These are phyloP conservation scores for Sycophila texana DNA, from an alignment of 2,888 invertebrate species.

Conservation along the genomic window DNA sequence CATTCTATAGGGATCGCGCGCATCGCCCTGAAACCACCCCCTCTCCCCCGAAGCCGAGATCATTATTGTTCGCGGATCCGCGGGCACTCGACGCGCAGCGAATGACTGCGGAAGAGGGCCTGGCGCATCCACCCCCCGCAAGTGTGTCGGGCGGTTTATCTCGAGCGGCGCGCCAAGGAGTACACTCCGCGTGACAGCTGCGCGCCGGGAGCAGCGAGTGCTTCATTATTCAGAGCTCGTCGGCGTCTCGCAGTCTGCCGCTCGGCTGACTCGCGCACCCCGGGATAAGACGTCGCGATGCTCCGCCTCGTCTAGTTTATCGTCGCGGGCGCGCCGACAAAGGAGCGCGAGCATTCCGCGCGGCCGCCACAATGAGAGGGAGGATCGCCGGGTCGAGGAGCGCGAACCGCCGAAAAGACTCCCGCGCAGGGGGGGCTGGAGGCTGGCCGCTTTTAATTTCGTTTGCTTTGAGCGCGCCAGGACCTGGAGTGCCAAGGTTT, in stretches of 20 bases:
- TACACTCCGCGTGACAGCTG: not conserved
- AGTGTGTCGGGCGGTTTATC: constrained; percentile 18
- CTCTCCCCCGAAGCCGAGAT: not conserved
- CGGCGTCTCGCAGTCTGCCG: constrained; percentile 59
- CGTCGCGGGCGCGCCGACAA: not conserved
- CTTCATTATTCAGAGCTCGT: constrained; percentile 75
- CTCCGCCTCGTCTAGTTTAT: not conserved
- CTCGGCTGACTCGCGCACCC: constrained; percentile 30
- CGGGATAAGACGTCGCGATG: not conserved
- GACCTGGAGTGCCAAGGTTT: no score
- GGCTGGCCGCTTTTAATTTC: not conserved
- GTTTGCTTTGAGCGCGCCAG: constrained; percentile 11
- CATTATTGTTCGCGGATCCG: constrained; percentile 7
- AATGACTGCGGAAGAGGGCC: not conserved
- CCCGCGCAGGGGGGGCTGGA: not conserved
- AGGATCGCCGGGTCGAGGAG: no score
- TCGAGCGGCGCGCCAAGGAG: constrained; percentile 1
- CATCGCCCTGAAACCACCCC: no score
- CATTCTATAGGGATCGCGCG: no score
- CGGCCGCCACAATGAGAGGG: no score
- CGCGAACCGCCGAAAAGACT: constrained; percentile 1
- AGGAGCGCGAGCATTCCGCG: not conserved
- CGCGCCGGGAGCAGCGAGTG: constrained; percentile 56
- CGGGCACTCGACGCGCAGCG: constrained; percentile 3
- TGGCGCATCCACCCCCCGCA: no score